These are phyloP conservation scores for Cygnus atratus DNA, from an alignment of 2,113 vertebrate genomes.

Conservation along the genomic window DNA sequence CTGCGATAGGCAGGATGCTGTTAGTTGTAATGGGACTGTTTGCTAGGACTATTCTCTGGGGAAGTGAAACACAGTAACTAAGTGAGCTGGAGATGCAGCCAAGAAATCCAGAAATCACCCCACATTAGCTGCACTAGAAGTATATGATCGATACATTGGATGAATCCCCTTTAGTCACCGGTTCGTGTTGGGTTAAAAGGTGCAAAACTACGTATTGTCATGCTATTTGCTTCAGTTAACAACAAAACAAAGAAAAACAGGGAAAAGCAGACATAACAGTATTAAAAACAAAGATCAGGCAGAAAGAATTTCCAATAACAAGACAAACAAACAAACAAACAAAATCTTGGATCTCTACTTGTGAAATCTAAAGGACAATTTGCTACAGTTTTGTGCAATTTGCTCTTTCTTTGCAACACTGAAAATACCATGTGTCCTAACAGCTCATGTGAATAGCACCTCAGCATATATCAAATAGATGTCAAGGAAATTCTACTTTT, in stretches of 20 bases:
- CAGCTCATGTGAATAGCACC: accelerated
- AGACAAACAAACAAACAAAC: not conserved
- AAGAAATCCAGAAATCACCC: not conserved
- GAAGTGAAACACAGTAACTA: not conserved
- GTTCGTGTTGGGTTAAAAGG: not conserved
- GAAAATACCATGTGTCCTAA: not conserved
- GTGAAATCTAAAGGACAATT: not conserved
- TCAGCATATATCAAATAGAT: not conserved
- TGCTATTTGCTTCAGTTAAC: not conserved
- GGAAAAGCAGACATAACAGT: not conserved
- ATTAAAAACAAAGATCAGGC: not conserved
- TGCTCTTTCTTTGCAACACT: not conserved
- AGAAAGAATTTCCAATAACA: not conserved
- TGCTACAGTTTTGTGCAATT: not conserved
- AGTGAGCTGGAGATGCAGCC: not conserved
- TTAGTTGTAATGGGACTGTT: not conserved
- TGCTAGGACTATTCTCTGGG: conserved; percentile 15
- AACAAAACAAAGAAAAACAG: not conserved
- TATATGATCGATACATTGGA: not conserved
- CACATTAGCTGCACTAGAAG: not conserved
- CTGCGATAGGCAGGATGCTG: not conserved
- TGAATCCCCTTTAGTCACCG: not conserved
- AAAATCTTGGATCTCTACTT: not conserved
- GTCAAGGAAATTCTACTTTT: not conserved
- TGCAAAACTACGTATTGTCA: not conserved